Evolutionary conservation across 1,140 invertebrate genomes (phyloP), one percentile per base, ranked within the genome.

Genomic region (Drosophila subpulchrella): DNA sequence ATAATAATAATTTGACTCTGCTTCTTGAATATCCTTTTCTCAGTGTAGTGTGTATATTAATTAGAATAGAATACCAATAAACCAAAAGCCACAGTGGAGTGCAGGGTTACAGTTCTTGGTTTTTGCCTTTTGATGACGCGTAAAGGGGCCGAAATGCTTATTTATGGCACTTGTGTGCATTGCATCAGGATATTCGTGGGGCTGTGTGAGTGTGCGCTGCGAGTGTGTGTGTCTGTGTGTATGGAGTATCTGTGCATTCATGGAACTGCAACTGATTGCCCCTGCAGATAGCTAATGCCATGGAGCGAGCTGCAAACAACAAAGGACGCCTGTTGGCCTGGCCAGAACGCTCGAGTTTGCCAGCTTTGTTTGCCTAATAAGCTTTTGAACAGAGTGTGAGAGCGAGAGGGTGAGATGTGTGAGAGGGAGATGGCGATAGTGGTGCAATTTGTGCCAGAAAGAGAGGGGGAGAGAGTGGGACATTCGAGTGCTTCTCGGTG

Each of bases 241-340:
- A 41, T 20, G 20, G 20, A 53, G 24, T 61, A 36, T 61, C 42
- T 76, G 41, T 79, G 63, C 63, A 63, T 83, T 80, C 60, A 66
- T 77, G 70, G 63, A 80, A 80, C 84, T 89, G 84, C 77, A 81
- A 81, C 68, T 84, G 80, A 89, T 89, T 83, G 84, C 74, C 55
- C 56, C 79, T 57, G 60, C 65, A 78, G 83, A 80, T 89, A 75
- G 68, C 58, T 56, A 74, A 57, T 70, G 70, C 66, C 83, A 82
- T 60, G 62, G 20, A 76, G 62, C 70, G 42, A 67, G 53, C 27
- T 38, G 67, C 72, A 73, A 82, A 66, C 79, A 72, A 78, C 59
- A 71, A 75, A 81, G 65, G 55, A 60, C 57, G 42, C 74, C 67
- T 50, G 68, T 38, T 60, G 34, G 46, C 46, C 39, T 46, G 41